Evolutionary conservation across 1,140 invertebrate species (phyloP), one percentile per base, ranked within the genome.

Genomic region (Melipona quadrifasciata): DNA sequence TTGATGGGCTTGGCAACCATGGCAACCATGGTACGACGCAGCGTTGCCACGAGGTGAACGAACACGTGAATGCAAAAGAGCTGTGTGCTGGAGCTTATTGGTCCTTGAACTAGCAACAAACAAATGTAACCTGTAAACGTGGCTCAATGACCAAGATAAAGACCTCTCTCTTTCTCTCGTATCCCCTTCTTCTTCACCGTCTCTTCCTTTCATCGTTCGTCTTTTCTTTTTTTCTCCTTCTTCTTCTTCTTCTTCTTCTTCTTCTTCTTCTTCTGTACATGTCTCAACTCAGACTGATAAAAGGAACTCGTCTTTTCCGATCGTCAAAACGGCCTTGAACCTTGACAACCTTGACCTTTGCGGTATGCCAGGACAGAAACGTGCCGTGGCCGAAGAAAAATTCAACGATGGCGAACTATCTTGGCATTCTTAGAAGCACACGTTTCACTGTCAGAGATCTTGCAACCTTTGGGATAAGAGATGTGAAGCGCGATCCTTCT

Each of bases 61-160:
- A 80, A 89, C 85, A 89, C 82, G 70, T 77, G 82, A 89, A 91
- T 91, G 89, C 81, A 92, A 92, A 92, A 84, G 86, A 92, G 87
- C 85, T 72, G 70, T 76, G 55, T 47, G 58, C 19, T 65, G 67
- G 58, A 61, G 73, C 61, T 78, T 72, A 65, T 27, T 90, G 75
- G 85, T 88, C 91, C 90, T 91, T 91, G 89, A 86, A 87, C 88
- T 84, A 85, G 88, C 87, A 83, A 89, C 87, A 84, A 82, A 87
- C 64, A 55, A 76, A 67, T 57, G 61, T 47, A 51, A 61, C 58
- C 61, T 53, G 79, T 39, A 74, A 71, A 71, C 57, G 17, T 14
- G 57, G 1, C n/a, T 34, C 34, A 77, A 64, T 17, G 6, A 27
- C 19, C 34, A 34, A 39, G 67, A 80, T 55, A 51, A 80, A 80